Evolutionary conservation across 2,888 invertebrate genomes (phyloP), one percentile per base, ranked within the genome.

Genomic region (Heliconius hortense): DNA sequence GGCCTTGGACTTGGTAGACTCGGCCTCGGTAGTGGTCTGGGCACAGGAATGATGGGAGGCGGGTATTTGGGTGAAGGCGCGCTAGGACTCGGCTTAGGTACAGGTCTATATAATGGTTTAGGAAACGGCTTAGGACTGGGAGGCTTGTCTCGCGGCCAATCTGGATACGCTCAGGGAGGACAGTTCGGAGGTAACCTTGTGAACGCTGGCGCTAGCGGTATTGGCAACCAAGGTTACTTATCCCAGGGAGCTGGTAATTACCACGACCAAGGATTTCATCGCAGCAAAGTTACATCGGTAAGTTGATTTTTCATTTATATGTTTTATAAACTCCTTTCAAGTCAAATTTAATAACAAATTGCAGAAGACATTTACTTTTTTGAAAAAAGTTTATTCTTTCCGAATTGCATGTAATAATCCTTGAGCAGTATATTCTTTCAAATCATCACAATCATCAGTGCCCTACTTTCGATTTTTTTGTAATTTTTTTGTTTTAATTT

Each of bases 271-370:
- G 82, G 80, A 28, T 79, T 79, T 13, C 73, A 80, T 8, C 80
- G 80, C 28, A 77, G 71, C 24, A 78, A 77, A 43, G 79, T 78
- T 68, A 80, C 77, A n/a, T 76, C 76, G 60, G 82, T 82, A 76
- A 79, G 80, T 68, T 53, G 2, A 28, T n/a, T 60, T 35, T 63
- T 56, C 18, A 64, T 63, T 48, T 11, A 24, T 48, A 62, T 48
- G 7, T 48, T 18, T 7, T 48, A 48, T 48, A 48, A 56, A n/a
- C n/a, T 56, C 5, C 21, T 53, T 53, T 53, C 53, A 53, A 53
- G 21, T 53, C 7, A 7, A 53, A 53, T 7, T 53, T 43, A 15
- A 43, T 15, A 15, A 13, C 43, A 15, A 43, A 43, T 43, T 0
- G 15, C 15, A 4, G 4, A 43, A 15, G 13, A 43, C 13, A 15